Evolutionary conservation across 1,140 invertebrate species (phyloP).

Genomic region (Pseudomyrmex gracilis): DNA sequence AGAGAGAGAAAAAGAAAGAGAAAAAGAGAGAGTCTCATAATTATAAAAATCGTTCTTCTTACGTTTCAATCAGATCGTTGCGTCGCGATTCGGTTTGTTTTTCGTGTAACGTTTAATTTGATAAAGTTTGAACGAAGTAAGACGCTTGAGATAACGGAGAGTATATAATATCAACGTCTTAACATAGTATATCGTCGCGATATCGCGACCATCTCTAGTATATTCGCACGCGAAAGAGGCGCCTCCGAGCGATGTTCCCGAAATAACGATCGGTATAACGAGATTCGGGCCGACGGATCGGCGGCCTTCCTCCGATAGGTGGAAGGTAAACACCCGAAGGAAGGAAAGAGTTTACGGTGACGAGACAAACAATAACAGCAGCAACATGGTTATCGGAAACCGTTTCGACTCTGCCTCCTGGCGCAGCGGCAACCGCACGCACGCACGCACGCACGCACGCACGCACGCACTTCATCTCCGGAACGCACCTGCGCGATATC

Average conservation of each 20-base stretch:
- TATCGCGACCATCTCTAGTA: slow-evolving; percentile 12
- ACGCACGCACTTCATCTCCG: not conserved
- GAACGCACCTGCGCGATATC: slow-evolving; percentile 30
- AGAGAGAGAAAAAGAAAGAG: no score
- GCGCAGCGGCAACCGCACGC: slow-evolving; percentile 38
- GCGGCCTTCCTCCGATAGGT: not conserved
- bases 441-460: no score
- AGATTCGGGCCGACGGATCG: slow-evolving; percentile 17
- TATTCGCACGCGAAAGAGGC: slow-evolving; percentile 4
- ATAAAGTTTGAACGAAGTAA: not conserved
- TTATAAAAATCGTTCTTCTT: not conserved
- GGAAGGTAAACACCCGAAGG: slow-evolving; percentile 4
- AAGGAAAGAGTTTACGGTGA: slow-evolving; percentile 37
- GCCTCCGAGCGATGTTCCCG: slow-evolving; percentile 15
- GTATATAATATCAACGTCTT: not conserved
- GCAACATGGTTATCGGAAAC: slow-evolving; percentile 62
- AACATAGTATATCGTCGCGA: not conserved
- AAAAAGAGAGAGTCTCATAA: no score
- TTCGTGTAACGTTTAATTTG: not conserved
- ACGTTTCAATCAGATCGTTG: not conserved
- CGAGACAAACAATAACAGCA: slow-evolving; percentile 56
- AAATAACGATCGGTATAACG: slow-evolving; percentile 18
- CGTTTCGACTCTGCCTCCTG: slow-evolving; percentile 30
- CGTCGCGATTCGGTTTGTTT: not conserved
- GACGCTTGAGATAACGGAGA: slow-evolving; percentile 7